These are phyloP conservation scores for Pterocles orientalis DNA, from an alignment of 2,113 vertebrate species.

Conservation along the genomic window DNA sequence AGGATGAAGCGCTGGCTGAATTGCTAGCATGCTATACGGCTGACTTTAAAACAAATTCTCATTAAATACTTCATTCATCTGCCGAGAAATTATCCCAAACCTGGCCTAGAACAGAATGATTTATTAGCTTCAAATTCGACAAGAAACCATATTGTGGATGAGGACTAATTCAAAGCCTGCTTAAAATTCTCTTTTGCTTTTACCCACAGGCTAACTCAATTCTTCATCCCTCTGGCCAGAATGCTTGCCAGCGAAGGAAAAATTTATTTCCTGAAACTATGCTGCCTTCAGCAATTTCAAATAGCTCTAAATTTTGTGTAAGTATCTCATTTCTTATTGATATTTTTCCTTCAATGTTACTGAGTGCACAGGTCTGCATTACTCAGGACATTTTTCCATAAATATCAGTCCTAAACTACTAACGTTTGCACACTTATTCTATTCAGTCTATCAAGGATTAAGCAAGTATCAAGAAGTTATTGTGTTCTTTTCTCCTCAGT, in stretches of 20 bases:
- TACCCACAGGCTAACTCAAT: background rate
- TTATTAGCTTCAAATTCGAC: background rate
- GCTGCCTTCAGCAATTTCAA: slow-evolving; percentile 24
- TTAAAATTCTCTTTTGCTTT: background rate
- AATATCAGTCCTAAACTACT: background rate
- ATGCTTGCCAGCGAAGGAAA: background rate
- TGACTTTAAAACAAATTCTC: background rate
- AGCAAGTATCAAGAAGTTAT: background rate
- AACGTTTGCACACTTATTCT: background rate
- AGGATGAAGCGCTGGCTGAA: background rate
- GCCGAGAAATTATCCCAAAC: background rate
- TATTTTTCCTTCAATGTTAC: slow-evolving; percentile 1
- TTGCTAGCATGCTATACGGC: background rate
- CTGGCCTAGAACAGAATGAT: background rate
- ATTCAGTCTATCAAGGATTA: background rate
- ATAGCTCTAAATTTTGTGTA: slow-evolving; percentile 15
- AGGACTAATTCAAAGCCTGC: background rate
- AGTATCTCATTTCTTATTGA: slow-evolving; percentile 34
- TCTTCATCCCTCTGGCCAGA: background rate
- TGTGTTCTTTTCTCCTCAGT: background rate
- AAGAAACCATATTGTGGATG: background rate
- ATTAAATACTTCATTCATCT: background rate
- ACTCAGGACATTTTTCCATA: background rate
- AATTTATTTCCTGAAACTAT: slow-evolving; percentile 20
- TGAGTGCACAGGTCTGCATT: background rate